Base-by-base conservation (phyloP, 2,113 vertebrate genomes). In the Echinops telfairi region DNA sequence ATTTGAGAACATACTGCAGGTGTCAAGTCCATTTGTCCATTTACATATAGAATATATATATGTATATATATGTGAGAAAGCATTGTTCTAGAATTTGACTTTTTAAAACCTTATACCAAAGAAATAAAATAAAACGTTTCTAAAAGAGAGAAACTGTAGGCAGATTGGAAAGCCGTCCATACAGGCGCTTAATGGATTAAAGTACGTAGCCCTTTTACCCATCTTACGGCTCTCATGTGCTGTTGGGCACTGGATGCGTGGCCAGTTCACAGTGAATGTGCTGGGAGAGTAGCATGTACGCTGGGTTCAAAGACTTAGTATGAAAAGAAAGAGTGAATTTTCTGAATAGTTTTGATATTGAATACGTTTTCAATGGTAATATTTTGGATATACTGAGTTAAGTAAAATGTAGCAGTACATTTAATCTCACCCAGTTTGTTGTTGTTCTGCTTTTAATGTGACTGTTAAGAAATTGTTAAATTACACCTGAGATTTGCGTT, bases 31-130 rank as follows among this genome's bases (percentile, higher is more conserved):
- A 4, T n/a, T n/a, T 47, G 36, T 84, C 25, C 29, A 36, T 85
- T 16, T 80, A 36, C 6, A 57, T 22, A 2, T 75, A 7, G 40
- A 11, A 27, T 47, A 14, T 60, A 40, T 77, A 3, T 64, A 2
- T 79, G 40, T 8, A 27, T 47, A 14, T 60, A 40, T 77, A 3
- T 64, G 2, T 79, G 19, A 95, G 40, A 73, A 25, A 58, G 1
- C 53, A 64, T 70, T 90, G n/a, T 68, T 85, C 64, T n/a, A 90
- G 33, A 90, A 53, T 92, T 40, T 91, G 47, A 53, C 47, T 86
- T 92, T 82, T 70, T 25, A 75, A 94, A 91, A 78, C 29, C 12
- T 89, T 79, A 83, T 90, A 78, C 70, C 95, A 88, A 82, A 22
- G 47, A 88, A 31, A 20, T 64, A 68, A 83, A 90, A 83, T 16